These are phyloP conservation scores for Piliocolobus tephrosceles DNA, from an alignment of 2,113 vertebrate genomes.

Conservation along the genomic window DNA sequence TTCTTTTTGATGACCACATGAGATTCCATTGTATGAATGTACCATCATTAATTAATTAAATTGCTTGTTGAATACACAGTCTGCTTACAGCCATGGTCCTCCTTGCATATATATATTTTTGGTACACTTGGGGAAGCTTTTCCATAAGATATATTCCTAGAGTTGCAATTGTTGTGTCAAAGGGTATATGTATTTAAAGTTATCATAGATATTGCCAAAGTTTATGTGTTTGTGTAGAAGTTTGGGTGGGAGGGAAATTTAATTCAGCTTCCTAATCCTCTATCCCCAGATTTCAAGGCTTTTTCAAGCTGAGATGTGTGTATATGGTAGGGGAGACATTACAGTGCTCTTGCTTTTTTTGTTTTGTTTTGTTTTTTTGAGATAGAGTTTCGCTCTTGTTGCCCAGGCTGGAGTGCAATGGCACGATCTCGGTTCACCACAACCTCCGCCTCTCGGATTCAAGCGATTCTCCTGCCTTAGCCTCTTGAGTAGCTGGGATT, in stretches of 20 bases:
- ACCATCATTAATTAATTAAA: constrained; percentile 24
- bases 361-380: too few species aligned
- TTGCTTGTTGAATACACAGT: background rate
- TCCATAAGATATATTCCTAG: background rate
- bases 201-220: background rate
- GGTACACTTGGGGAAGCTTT: background rate
- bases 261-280: background rate
- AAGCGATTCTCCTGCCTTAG: too few species aligned
- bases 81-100: background rate
- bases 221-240: background rate
- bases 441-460: too few species aligned
- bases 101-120: background rate
- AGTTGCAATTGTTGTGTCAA: background rate
- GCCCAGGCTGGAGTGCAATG: too few species aligned
- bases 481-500: too few species aligned
- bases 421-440: too few species aligned
- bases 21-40: background rate
- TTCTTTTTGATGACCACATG: constrained; percentile 28
- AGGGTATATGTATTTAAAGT: background rate
- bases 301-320: background rate
- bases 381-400: too few species aligned
- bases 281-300: background rate
- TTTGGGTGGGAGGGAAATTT: background rate
- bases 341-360: too few species aligned
- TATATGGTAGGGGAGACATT: background rate